Conservation (phyloP, 2,888 invertebrate species). For the Cantharis flavilabris region DNA sequence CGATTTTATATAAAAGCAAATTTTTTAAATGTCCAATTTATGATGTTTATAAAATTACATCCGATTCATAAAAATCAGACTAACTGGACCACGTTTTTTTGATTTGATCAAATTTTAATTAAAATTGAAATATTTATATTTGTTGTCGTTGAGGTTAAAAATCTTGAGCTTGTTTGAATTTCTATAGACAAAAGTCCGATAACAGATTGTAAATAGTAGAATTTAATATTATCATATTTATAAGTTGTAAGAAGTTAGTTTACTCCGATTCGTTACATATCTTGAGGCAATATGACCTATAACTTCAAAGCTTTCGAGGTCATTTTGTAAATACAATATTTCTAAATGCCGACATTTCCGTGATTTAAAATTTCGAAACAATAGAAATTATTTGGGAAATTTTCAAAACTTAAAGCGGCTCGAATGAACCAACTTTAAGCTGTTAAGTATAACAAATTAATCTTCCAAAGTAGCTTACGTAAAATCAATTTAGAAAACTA, state of each 20-base stretch:
- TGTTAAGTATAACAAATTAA: neutral
- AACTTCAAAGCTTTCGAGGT: neutral
- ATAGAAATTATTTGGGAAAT: neutral
- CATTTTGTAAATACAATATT: neutral
- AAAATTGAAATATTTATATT: no score
- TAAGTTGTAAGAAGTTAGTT: neutral
- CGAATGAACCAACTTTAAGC: neutral
- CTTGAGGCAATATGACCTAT: neutral
- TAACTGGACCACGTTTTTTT: no score
- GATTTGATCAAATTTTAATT: no score
- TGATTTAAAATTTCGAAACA: neutral
- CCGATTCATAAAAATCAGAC: neutral
- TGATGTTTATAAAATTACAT: neutral
- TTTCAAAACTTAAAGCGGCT: neutral
- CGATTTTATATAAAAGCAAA: neutral
- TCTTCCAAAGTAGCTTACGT: neutral
- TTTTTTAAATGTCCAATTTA: no score
- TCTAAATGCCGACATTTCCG: neutral
- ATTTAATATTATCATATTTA: neutral
- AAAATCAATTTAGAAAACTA: neutral
- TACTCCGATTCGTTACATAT: neutral
- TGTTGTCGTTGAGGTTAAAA: no score
- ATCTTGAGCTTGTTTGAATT: no score
- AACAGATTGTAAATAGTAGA: neutral
- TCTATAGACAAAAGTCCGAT: no score